Evolutionary conservation across 2,797 vertebrate genomes (phyloP), one percentile per base, ranked within the genome.

Genomic region (Hippocampus kuda): DNA sequence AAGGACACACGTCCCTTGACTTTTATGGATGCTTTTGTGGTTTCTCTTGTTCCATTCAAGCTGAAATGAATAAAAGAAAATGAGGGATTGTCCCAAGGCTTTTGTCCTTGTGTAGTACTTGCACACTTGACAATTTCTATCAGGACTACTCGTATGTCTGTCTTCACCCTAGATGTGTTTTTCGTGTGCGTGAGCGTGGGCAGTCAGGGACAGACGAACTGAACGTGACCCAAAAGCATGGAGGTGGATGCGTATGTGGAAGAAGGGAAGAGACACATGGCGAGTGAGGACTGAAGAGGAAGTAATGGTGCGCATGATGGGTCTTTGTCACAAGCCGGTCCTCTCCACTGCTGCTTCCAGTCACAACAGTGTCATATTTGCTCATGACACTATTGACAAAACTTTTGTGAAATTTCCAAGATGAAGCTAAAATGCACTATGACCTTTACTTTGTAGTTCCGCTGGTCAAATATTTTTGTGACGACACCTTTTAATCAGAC

Each of bases 291-390:
- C n/a, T 24, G 38, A 22, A 76, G 71, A 73, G 69, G 76, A 79
- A 66, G 80, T 85, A 81, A 84, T 84, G 82, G 80, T 85, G 82
- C 77, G 84, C 69, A 76, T 82, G 79, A 80, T 85, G 68, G 34
- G 75, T 81, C 75, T 81, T 70, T 80, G 84, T 15, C 12, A 64
- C 41, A 64, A 64, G 59, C n/a, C 3, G n/a, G 15, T 44, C 15
- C 61, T 44, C 41, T 64, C 41, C 2, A 24, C 62, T 64, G n/a
- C 22, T 16, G 62, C 62, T 16, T 13, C 20, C 41, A 59, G 8
- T 56, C n/a, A 56, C 53, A 56, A 46, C 44, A 46, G 49, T 20
- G 49, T 22, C 18, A 51, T 51, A 51, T 51, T 51, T 51, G 49
- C 20, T 20, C 18, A 20, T 20, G 22, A 51, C 18, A 22, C 49